Evolutionary conservation across 92 coral and sea anemone genomes (phyloP).

Genomic region (Metridium senile): DNA sequence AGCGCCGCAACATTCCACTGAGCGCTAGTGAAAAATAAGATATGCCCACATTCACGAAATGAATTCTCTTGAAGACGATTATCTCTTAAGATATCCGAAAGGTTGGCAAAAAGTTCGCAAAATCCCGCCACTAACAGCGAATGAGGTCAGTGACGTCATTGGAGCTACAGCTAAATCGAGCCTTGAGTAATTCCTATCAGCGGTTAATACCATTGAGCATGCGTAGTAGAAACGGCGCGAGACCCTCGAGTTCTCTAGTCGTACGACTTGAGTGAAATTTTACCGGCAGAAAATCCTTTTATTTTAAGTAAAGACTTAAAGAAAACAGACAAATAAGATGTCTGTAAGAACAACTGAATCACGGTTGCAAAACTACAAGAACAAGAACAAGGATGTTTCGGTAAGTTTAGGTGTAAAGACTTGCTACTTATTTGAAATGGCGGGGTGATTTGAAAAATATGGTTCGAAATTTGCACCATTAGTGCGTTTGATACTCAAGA

Average conservation of each 20-base stretch:
- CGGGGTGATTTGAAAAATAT: constrained; percentile 69
- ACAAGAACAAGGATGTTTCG: constrained; percentile 95
- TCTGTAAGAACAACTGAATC: constrained; percentile 81
- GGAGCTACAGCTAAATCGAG: neutral
- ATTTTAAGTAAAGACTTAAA: constrained; percentile 30
- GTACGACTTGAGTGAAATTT: constrained; percentile 47
- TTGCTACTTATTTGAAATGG: constrained; percentile 36
- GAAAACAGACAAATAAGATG: constrained; percentile 57
- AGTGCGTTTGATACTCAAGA: neutral
- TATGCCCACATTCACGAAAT: no score
- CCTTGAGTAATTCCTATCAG: constrained; percentile 18
- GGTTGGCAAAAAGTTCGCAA: neutral
- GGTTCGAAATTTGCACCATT: constrained; percentile 18
- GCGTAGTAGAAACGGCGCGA: constrained; percentile 51
- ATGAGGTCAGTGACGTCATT: neutral
- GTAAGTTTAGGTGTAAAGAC: constrained; percentile 58
- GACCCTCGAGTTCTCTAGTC: constrained; percentile 42
- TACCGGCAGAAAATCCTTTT: constrained; percentile 56
- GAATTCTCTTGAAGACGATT: no score
- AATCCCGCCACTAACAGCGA: constrained; percentile 10
- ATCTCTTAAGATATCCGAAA: neutral
- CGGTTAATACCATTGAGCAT: constrained; percentile 34
- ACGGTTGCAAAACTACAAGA: constrained; percentile 84
- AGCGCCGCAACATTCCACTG: no score
- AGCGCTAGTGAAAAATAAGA: neutral